phyloP scores from a whole-genome alignment of 2,797 vertebrate species.

The Enteromius afrohamiltoni region DNA sequence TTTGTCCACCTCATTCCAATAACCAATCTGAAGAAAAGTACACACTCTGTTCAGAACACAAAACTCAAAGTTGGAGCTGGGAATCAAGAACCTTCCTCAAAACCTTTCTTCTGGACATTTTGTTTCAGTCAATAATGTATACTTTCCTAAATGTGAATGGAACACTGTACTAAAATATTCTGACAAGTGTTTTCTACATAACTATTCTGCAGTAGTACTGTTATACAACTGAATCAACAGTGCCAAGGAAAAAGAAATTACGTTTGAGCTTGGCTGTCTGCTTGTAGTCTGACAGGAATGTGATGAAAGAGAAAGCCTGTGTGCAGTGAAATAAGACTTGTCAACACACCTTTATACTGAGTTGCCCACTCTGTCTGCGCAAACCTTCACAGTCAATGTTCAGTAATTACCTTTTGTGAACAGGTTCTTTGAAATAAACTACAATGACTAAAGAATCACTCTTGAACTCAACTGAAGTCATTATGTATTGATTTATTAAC shows the following conservation, averaged over 20 bases:
- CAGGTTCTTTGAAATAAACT: neutral
- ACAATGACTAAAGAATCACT: neutral
- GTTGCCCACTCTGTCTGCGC: neutral
- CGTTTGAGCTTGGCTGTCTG: slow-evolving; percentile 17
- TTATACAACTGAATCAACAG: slow-evolving; percentile 3
- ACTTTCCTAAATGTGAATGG: neutral
- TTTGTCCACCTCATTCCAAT: slow-evolving; percentile 97
- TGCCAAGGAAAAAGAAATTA: neutral
- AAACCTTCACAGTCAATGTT: neutral
- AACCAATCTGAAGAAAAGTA: slow-evolving; percentile 86
- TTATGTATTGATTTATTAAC: neutral
- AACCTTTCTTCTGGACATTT: neutral
- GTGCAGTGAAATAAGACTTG: slow-evolving; percentile 10
- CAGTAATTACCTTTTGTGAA: neutral
- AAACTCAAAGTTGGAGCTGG: neutral
- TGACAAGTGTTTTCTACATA: neutral
- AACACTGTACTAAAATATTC: slow-evolving; percentile 5
- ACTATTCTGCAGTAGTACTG: neutral
- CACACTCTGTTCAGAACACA: neutral
- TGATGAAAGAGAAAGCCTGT: slow-evolving; percentile 1
- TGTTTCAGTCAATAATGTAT: neutral
- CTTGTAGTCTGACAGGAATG: slow-evolving; percentile 9
- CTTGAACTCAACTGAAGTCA: neutral
- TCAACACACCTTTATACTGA: slow-evolving; percentile 1
- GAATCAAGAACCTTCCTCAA: neutral